phyloP scores from a whole-genome alignment of 2,797 vertebrate species.

The Nannoperca australis region DNA sequence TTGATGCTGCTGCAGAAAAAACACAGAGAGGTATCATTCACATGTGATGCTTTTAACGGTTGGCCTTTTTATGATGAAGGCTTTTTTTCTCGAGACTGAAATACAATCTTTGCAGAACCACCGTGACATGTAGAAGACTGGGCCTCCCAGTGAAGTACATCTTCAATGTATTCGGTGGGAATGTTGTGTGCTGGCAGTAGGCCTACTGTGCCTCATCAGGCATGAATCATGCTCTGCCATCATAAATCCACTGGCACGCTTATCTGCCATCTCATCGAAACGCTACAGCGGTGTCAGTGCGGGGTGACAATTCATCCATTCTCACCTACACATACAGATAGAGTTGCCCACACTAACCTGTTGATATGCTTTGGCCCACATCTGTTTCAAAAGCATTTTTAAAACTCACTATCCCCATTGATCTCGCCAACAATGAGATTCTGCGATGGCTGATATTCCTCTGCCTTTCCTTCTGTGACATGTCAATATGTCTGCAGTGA shows the following conservation, averaged over 20 bases:
- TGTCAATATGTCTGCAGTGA: not conserved
- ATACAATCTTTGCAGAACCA: not conserved
- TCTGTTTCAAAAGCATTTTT: conserved; percentile 3
- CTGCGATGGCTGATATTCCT: not conserved
- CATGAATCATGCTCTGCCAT: conserved; percentile 60
- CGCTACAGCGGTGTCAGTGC: conserved; percentile 6
- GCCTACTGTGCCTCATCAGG: conserved; percentile 29
- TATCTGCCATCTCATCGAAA: conserved; percentile 30
- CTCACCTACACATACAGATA: conserved; percentile 11
- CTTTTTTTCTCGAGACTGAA: conserved; percentile 6
- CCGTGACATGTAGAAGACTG: not conserved
- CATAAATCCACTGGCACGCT: conserved; percentile 60
- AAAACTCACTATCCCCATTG: not conserved
- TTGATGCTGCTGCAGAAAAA: not conserved
- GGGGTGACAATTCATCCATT: conserved; percentile 7
- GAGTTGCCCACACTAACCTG: not conserved
- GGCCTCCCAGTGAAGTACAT: conserved; percentile 1
- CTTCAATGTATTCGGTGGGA: conserved; percentile 46
- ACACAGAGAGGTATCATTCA: not conserved
- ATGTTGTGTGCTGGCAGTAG: conserved; percentile 36
- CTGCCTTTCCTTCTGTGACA: too few species aligned
- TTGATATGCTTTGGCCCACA: not conserved
- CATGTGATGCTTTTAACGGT: not conserved
- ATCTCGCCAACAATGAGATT: not conserved
- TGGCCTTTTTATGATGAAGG: not conserved